Base-by-base conservation (phyloP, 2,888 invertebrate genomes). In the Orthonychiurus folsomi region DNA sequence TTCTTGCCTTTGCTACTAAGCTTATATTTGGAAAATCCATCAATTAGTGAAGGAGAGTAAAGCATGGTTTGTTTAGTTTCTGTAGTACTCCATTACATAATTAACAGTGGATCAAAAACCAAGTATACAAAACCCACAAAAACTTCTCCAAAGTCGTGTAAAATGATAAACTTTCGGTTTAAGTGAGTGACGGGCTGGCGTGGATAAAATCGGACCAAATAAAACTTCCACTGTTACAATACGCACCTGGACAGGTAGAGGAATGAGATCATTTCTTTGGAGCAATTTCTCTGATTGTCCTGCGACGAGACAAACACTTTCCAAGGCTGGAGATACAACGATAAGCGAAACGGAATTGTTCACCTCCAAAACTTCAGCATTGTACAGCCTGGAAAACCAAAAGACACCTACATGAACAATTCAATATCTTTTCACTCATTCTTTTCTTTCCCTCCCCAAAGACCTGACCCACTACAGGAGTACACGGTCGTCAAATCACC, bases 301-400 rank as follows among this genome's bases (percentile, higher is more conserved):
- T 20, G 78, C 79, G 0, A 89, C 90, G 0, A 90, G 89, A 76
- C 96, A 97, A 0, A 95, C 93, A 59, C 88, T 86, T 75, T 95
- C 95, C 0, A 88, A 87, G 0, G 93, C 89, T 0, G 96, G 96
- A 73, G 95, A 88, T 57, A 96, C 83, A 74, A 97, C 85, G 2
- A 99, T 82, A 74, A 97, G 88, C 60, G 93, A 90, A 53, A 97
- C 92, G 70, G 94, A 91, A 61, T 83, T 82, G 74, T 89, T 91
- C 27, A 96, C 82, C 78, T 97, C 95, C 67, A 97, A 86, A 50
- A 97, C 89, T 80, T 97, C 96, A 3, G 88, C 83, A 75, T 94
- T 93, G 78, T 93, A 97, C 62, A 97, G 80, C 73, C 95, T 77
- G 59, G n/a, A 52, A 21, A 9, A 52, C 5, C 3, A 21, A 28